Percentiles rank a stretch among this genome's conserved stretches.
These are phyloP conservation scores for Molanna angustata DNA, from an alignment of 2,888 invertebrate species.

Conservation along the genomic window DNA sequence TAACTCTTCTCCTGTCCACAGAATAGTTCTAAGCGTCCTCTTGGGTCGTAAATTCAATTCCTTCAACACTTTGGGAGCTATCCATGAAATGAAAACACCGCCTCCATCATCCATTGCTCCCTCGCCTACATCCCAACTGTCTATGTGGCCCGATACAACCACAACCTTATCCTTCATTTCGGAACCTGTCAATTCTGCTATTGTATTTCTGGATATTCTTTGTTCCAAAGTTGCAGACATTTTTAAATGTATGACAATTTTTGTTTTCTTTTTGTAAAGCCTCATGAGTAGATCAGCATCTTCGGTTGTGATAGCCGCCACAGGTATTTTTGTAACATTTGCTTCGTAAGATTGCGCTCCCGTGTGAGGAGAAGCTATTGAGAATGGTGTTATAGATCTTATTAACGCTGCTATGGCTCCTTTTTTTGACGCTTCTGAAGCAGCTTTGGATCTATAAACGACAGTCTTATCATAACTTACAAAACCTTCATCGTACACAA, in stretches of 20 bases:
- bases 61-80: constrained; percentile 60
- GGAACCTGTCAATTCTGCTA: constrained; percentile 59
- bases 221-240: constrained; percentile 63
- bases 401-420: constrained; percentile 66
- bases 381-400: constrained; percentile 64
- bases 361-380: constrained; percentile 65
- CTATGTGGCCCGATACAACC: constrained; percentile 69
- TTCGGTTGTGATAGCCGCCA: constrained; percentile 63
- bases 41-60: constrained; percentile 57
- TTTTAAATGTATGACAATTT: constrained; percentile 47
- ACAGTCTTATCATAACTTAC: constrained; percentile 43
- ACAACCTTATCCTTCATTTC: constrained; percentile 45
- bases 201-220: constrained; percentile 60
- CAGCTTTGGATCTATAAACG: constrained; percentile 56
- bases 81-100: constrained; percentile 69
- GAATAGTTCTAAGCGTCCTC: constrained; percentile 60
- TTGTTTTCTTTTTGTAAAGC: constrained; percentile 49
- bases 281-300: constrained; percentile 63
- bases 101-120: constrained; percentile 79
- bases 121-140: constrained; percentile 75
- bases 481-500: constrained; percentile 22
- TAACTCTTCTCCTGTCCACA: constrained; percentile 72
- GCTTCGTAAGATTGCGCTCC: constrained; percentile 57
- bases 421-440: constrained; percentile 57
- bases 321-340: constrained; percentile 57